Evolutionary conservation across 2,113 vertebrate genomes (phyloP).

Genomic region (Cyprinus carpio): DNA sequence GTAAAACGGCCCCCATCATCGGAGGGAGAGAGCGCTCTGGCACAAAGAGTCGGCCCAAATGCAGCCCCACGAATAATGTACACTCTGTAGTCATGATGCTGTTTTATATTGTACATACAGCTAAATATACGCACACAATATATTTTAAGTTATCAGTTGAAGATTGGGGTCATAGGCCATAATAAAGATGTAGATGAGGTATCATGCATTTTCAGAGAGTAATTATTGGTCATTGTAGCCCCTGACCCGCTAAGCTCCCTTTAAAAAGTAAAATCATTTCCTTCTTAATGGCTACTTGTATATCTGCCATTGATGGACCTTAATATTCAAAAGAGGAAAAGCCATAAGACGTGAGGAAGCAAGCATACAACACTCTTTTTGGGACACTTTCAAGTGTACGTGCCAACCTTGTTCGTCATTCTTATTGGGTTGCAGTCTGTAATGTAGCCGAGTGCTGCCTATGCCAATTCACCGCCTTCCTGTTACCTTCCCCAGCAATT

Average conservation of each 20-base stretch:
- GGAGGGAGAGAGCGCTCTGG: slow-evolving; percentile 49
- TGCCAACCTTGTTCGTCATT: slow-evolving; percentile 7
- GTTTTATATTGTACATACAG: slow-evolving; percentile 82
- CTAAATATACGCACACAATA: slow-evolving; percentile 76
- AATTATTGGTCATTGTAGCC: slow-evolving; percentile 39
- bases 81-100: slow-evolving; percentile 73
- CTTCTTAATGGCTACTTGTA: slow-evolving; percentile 36
- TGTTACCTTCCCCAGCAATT: slow-evolving; percentile 32
- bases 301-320: slow-evolving; percentile 37
- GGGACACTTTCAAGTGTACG: slow-evolving; percentile 50
- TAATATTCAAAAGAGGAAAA: slow-evolving; percentile 27
- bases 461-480: slow-evolving; percentile 55
- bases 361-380: neutral
- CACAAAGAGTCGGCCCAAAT: slow-evolving; percentile 62
- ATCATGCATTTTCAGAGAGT: slow-evolving; percentile 62
- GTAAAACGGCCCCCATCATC: slow-evolving; percentile 44
- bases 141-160: slow-evolving; percentile 70
- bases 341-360: slow-evolving; percentile 4
- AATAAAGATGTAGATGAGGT: slow-evolving; percentile 49
- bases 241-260: slow-evolving; percentile 35
- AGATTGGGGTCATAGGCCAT: slow-evolving; percentile 38
- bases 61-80: slow-evolving; percentile 67
- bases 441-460: slow-evolving; percentile 53
- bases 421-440: slow-evolving; percentile 19
- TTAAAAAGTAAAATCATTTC: slow-evolving; percentile 35